A percentile compares a stretch with the other conserved stretches of the same genome.
These are phyloP conservation scores for Passer domesticus DNA, from an alignment of 2,113 vertebrate genomes.

Conservation along the genomic window DNA sequence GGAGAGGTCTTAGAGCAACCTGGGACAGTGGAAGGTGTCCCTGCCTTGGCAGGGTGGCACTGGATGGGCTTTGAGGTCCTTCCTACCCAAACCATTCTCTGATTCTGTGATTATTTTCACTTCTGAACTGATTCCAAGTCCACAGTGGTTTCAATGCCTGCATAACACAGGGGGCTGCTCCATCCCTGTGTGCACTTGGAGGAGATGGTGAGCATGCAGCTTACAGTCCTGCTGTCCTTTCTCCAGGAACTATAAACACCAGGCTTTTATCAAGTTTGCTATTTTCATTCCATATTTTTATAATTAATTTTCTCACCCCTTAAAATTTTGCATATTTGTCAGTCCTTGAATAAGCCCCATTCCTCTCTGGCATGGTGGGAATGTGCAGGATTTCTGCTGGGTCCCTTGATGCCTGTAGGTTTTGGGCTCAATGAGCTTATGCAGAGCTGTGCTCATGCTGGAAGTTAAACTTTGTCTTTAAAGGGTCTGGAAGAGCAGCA, in stretches of 20 bases:
- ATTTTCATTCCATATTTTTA: not conserved
- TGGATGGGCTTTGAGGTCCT: not conserved
- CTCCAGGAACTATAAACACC: not conserved
- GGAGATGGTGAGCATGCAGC: not conserved
- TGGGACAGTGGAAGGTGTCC: not conserved
- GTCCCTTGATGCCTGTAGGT: not conserved
- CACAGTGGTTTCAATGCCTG: not conserved
- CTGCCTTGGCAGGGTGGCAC: not conserved
- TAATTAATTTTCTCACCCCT: not conserved
- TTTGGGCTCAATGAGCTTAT: not conserved
- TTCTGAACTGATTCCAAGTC: not conserved
- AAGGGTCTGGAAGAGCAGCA: not conserved
- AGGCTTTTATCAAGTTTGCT: not conserved
- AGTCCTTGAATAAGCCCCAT: not conserved
- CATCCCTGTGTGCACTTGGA: not conserved
- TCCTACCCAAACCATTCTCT: not conserved
- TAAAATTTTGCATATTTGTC: not conserved
- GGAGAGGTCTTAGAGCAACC: fast-evolving
- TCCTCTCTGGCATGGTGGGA: not conserved
- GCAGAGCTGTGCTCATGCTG: not conserved
- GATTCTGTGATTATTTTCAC: not conserved
- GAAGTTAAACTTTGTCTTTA: not conserved
- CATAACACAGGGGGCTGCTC: not conserved
- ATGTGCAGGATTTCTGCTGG: not conserved
- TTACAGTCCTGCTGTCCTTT: not conserved